Conservation (phyloP, 2,113 vertebrate species). For the Hipposideros armiger region DNA sequence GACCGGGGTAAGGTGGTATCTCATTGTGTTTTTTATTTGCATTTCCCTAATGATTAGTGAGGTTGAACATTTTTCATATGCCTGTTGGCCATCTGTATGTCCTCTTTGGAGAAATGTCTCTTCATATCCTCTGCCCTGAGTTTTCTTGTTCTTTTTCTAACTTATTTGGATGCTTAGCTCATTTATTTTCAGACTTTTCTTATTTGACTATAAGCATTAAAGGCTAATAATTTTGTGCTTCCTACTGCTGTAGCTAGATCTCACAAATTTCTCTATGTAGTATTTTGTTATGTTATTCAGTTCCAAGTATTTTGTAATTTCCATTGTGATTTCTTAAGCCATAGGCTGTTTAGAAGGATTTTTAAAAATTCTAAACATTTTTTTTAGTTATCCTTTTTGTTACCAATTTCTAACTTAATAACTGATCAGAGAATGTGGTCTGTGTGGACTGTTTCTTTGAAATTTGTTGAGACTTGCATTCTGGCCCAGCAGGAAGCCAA, state of each 20-base stretch:
- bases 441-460: not conserved
- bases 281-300: conserved; percentile 1
- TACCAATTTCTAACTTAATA: conserved; percentile 48
- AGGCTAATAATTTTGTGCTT: conserved; percentile 8
- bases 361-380: not conserved
- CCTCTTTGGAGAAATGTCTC: no score
- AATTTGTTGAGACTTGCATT: conserved; percentile 46
- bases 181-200: conserved; percentile 66
- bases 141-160: conserved; percentile 53
- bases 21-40: no score
- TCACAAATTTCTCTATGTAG: conserved; percentile 9
- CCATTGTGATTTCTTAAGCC: conserved; percentile 31
- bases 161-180: not conserved
- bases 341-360: not conserved
- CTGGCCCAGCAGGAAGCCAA: not conserved
- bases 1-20: no score
- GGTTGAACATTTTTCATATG: no score
- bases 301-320: conserved; percentile 55
- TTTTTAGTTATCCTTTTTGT: conserved; percentile 31
- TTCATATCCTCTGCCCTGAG: not conserved
- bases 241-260: not conserved
- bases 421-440: conserved; percentile 17
- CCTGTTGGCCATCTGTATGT: no score
- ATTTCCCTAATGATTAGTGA: no score
- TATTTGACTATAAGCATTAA: conserved; percentile 24